A percentile compares a stretch with the other conserved stretches of the same genome.
Conservation (phyloP, 2,797 vertebrate species). For the Sternotherus odoratus region DNA sequence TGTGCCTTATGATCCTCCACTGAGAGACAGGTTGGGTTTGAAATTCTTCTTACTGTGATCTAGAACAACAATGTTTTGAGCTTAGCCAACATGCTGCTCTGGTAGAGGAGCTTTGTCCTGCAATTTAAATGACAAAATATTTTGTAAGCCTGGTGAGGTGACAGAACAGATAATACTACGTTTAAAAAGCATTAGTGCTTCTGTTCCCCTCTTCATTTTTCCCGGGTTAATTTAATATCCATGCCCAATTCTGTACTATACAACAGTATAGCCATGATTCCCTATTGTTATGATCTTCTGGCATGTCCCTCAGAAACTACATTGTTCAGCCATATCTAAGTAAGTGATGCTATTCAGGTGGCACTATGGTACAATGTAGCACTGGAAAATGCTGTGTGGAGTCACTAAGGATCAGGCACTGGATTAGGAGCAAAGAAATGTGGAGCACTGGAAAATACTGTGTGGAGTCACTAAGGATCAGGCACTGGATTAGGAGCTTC, state of each 20-base stretch:
- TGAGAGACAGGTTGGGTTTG: conserved; percentile 48
- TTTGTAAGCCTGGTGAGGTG: not conserved
- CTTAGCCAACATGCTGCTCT: conserved; percentile 33
- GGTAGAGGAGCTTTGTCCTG: conserved; percentile 41
- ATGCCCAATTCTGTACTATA: not conserved
- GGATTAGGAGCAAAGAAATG: not conserved
- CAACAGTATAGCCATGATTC: not conserved
- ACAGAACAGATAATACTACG: conserved; percentile 5
- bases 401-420: too few species aligned
- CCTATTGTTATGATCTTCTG: not conserved
- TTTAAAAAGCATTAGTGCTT: not conserved
- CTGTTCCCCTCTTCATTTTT: not conserved
- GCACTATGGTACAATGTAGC: not conserved
- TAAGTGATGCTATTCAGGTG: not conserved
- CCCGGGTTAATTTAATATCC: not conserved
- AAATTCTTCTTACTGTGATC: conserved; percentile 23
- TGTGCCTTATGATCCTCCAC: conserved; percentile 18
- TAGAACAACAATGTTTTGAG: not conserved
- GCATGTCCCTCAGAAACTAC: not conserved
- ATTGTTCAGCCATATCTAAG: not conserved
- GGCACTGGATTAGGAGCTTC: not conserved
- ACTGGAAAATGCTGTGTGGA: not conserved
- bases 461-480: not conserved
- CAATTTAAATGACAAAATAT: conserved; percentile 32
- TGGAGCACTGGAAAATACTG: not conserved